A percentile compares a stretch with the other conserved stretches of the same genome.
phyloP scores from a whole-genome alignment of 2,797 vertebrate species.

The Aulostomus chinensis region DNA sequence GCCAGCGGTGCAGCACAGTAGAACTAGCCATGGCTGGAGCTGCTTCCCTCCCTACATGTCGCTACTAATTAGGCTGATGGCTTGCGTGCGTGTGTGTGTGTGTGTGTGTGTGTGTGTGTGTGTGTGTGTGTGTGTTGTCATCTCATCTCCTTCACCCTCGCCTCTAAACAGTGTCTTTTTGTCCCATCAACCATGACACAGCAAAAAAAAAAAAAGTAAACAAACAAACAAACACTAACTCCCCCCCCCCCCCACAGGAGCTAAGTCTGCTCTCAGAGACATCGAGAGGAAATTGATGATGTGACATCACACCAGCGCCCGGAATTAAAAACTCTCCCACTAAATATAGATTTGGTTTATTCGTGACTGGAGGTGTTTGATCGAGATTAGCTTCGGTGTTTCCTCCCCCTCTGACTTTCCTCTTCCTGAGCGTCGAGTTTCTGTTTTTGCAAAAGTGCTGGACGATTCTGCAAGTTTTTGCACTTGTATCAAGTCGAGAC shows the following conservation, averaged over 20 bases:
- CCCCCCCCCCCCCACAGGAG: too few relatives aligned
- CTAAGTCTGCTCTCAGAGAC: constrained; percentile 38
- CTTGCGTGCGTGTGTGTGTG: constrained; percentile 26
- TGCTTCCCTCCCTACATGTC: constrained; percentile 63
- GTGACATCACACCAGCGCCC: constrained; percentile 40
- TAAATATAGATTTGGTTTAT: constrained; percentile 59
- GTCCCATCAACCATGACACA: constrained; percentile 21
- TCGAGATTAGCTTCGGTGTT: constrained; percentile 47
- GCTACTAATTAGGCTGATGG: constrained; percentile 72
- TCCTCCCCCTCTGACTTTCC: constrained; percentile 46
- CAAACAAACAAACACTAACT: constrained; percentile 40
- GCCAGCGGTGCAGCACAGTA: constrained; percentile 64
- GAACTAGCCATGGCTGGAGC: constrained; percentile 60
- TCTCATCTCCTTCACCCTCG: constrained; percentile 37
- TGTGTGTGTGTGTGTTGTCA: constrained; percentile 14
- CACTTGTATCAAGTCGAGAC: too few relatives aligned
- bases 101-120: constrained; percentile 2
- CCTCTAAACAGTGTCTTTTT: constrained; percentile 1
- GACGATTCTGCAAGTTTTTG: too few relatives aligned
- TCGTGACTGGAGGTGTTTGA: constrained; percentile 41
- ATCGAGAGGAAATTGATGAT: constrained; percentile 37
- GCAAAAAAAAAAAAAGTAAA: constrained; percentile 25
- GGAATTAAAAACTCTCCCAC: constrained; percentile 51
- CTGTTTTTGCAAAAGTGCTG: too few relatives aligned
- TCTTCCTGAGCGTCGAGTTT: constrained; percentile 30